A percentile compares a stretch with the other conserved stretches of the same genome.
These are phyloP conservation scores for Tenrec ecaudatus DNA, from an alignment of 2,113 vertebrate genomes.

Conservation along the genomic window DNA sequence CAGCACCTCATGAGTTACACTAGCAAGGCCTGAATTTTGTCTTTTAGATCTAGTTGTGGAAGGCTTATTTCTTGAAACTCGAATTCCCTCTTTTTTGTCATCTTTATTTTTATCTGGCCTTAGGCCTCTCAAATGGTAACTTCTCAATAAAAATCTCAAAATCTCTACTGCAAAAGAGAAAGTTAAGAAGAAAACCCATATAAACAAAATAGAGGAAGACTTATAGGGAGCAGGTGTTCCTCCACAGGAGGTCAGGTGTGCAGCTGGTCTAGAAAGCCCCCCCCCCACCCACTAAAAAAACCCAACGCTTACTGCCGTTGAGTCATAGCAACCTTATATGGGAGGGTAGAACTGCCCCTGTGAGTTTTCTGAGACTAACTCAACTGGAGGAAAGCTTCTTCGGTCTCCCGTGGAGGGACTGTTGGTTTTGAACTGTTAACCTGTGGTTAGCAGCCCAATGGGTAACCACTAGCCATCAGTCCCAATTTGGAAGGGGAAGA, in stretches of 20 bases:
- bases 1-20: background rate
- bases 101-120: constrained; percentile 46
- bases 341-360: no score
- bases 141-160: constrained; percentile 20
- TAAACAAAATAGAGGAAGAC: constrained; percentile 1
- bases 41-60: background rate
- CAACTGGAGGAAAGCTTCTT: no score
- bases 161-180: constrained; percentile 2
- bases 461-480: no score
- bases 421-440: no score
- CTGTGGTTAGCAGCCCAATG: no score
- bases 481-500: no score
- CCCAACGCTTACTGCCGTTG: no score
- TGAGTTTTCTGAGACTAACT: no score
- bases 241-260: background rate
- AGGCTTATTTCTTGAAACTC: constrained; percentile 11
- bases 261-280: background rate
- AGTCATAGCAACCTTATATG: no score
- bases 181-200: background rate
- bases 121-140: background rate
- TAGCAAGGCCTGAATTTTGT: background rate
- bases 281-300: no score
- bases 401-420: no score
- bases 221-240: background rate
- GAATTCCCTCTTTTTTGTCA: constrained; percentile 37